Base-by-base conservation (phyloP, 2,888 invertebrate genomes). In the Sepiola atlantica region DNA sequence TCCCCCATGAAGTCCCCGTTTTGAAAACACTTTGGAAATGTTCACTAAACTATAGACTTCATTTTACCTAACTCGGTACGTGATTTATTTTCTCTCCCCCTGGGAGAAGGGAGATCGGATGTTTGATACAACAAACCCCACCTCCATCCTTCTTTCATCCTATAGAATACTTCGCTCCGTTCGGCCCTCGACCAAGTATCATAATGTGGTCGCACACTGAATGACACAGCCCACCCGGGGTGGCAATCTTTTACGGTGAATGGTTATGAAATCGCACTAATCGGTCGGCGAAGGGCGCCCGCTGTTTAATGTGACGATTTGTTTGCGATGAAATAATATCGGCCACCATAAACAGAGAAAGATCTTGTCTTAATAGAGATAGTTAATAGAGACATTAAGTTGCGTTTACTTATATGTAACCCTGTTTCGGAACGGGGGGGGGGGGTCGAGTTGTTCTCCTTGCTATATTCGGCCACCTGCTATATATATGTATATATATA, bases 141-240 rank as follows among this genome's bases (percentile, higher is more conserved):
- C 45, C 45, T 45, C 45, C 8, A 45, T 45, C 45, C 8, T 45
- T 45, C 45, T 8, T 77, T 77, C 32, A n/a, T 77, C 77, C 16
- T 77, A 16, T 77, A 16, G n/a, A n/a, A 32, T 77, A 3, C 2
- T n/a, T n/a, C n/a, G 16, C 77, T 16, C n/a, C 4, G 2, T 77
- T n/a, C 77, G 12, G n/a, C 32, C 77, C 21, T 32, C 32, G 77
- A 77, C n/a, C 77, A 12, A 77, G 18, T 77, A 16, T 77, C n/a
- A 45, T 77, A 77, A 77, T 77, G 77, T 77, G n/a, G 14, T 12
- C 18, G 77, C 32, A n/a, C 77, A 77, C 77, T 16, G 77, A n/a
- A n/a, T 77, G 77, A 77, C 77, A 32, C 77, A n/a, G n/a, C 77
- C 77, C 77, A 77, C 77, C 77, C 77, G 77, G 77, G 77, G 77